phyloP scores from a whole-genome alignment of 2,797 vertebrate species.

The Lithobates sylvaticus region DNA sequence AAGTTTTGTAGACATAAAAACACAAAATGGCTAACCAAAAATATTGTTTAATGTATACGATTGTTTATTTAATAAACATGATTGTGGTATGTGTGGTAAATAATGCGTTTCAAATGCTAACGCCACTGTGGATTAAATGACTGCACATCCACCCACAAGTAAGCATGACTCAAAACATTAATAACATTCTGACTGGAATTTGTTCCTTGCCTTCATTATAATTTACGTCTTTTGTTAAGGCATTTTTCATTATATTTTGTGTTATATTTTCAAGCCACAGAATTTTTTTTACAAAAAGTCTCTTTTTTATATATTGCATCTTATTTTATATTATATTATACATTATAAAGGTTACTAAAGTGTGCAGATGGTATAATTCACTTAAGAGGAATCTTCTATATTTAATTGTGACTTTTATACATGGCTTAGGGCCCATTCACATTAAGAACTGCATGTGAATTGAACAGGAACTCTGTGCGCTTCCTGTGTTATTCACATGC shows the following conservation, averaged over 20 bases:
- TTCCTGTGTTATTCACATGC: no score
- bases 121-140: background rate
- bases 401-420: no score
- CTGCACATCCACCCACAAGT: background rate
- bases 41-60: slow-evolving; percentile 18
- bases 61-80: slow-evolving; percentile 8
- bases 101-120: background rate
- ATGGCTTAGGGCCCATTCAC: no score
- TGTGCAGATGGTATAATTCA: no score
- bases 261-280: background rate
- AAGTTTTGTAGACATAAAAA: slow-evolving; percentile 14
- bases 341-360: background rate
- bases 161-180: background rate
- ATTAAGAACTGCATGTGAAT: no score
- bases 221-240: background rate
- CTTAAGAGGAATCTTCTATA: no score
- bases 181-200: background rate
- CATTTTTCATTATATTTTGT: background rate
- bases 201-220: background rate
- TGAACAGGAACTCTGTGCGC: no score
- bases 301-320: background rate
- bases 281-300: background rate
- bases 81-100: background rate
- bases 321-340: no score
- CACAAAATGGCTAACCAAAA: background rate